These are phyloP conservation scores for Blastobasis lacticolella DNA, from an alignment of 2,888 invertebrate genomes.

Conservation along the genomic window DNA sequence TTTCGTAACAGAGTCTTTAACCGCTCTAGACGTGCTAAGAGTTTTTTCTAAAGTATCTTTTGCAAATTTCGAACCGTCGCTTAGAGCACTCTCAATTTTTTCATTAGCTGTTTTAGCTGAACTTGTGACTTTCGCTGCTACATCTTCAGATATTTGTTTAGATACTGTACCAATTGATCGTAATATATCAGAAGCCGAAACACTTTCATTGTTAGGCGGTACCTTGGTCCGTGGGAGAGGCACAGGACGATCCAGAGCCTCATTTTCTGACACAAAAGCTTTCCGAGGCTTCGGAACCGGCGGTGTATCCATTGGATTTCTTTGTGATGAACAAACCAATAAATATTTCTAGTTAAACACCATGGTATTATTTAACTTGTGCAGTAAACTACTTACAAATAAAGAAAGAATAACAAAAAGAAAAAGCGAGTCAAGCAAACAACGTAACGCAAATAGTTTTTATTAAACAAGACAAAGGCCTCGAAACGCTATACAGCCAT, in stretches of 20 bases:
- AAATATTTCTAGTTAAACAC: too few relatives aligned
- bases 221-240: slow-evolving; percentile 68
- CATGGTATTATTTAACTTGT: too few relatives aligned
- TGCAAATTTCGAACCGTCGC: slow-evolving; percentile 55
- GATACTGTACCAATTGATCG: slow-evolving; percentile 71
- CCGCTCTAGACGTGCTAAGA: slow-evolving; percentile 60
- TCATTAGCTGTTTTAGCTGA: slow-evolving; percentile 57
- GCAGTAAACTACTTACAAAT: too few relatives aligned
- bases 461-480: too few relatives aligned
- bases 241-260: slow-evolving; percentile 58
- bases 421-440: too few relatives aligned
- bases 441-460: too few relatives aligned
- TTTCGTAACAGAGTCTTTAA: slow-evolving; percentile 70
- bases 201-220: slow-evolving; percentile 37
- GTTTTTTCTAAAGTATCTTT: slow-evolving; percentile 66
- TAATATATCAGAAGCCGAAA: slow-evolving; percentile 57
- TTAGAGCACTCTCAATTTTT: slow-evolving; percentile 49
- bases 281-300: slow-evolving; percentile 61
- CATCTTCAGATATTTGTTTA: slow-evolving; percentile 72
- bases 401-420: too few relatives aligned
- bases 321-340: too few relatives aligned
- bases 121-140: slow-evolving; percentile 64
- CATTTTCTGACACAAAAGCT: slow-evolving; percentile 31
- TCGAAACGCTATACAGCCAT: too few relatives aligned
- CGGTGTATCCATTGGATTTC: slow-evolving; percentile 46